Conservation (phyloP, 2,888 invertebrate species). For the Temnothorax unifasciatus region DNA sequence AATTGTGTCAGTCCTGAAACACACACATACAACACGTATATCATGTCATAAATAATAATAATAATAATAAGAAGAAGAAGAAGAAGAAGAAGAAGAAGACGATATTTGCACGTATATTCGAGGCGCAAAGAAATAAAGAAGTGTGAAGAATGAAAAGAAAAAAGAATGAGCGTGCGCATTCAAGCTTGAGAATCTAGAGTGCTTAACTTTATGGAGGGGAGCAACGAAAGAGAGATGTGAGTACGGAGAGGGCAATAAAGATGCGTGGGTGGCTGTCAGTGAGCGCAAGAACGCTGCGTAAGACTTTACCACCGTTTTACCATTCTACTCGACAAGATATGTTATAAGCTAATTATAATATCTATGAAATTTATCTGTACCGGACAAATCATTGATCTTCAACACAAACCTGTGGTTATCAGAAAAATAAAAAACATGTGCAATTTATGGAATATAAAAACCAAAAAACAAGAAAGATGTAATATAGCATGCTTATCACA, state of each 20-base stretch:
- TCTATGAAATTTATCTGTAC: not conserved
- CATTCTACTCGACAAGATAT: conserved; percentile 55
- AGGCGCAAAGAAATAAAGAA: not conserved
- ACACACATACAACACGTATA: not conserved
- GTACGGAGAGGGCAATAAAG: conserved; percentile 56
- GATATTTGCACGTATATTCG: not conserved
- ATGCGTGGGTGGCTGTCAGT: conserved; percentile 81
- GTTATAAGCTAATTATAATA: conserved; percentile 18
- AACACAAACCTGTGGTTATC: not conserved
- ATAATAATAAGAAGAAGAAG: conserved; percentile 1
- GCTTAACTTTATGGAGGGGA: conserved; percentile 16
- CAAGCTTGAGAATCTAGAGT: conserved; percentile 32
- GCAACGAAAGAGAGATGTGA: conserved; percentile 37
- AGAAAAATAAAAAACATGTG: not conserved
- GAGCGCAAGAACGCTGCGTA: conserved; percentile 75
- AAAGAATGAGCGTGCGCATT: conserved; percentile 9
- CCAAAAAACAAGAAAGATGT: not conserved
- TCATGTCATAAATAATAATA: not conserved
- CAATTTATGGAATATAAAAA: conserved; percentile 1
- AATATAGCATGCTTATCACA: too few species aligned
- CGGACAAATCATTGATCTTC: not conserved
- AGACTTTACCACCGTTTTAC: conserved; percentile 54
- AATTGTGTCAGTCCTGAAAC: not conserved
- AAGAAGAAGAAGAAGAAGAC: not conserved
- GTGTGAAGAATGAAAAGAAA: not conserved